Evolutionary conservation across 2,113 vertebrate genomes (phyloP).

Genomic region (Enhydra lutris): DNA sequence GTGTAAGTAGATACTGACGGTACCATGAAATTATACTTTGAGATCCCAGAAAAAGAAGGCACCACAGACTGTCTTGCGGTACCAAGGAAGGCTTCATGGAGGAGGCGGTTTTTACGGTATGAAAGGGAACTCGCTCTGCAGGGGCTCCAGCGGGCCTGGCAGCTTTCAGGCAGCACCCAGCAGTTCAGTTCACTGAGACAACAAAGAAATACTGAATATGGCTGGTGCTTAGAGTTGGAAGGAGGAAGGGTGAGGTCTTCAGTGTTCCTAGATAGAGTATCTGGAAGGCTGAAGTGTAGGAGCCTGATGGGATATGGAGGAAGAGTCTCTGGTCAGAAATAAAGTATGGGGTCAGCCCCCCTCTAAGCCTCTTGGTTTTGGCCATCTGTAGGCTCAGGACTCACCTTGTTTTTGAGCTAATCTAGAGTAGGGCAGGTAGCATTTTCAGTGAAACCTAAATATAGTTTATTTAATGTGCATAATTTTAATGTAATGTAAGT

Average conservation of each 20-base stretch:
- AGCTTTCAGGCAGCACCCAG: background rate
- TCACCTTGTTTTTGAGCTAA: background rate
- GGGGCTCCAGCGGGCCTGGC: background rate
- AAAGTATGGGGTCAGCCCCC: background rate
- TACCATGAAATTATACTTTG: background rate
- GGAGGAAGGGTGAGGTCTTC: background rate
- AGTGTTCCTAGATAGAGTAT: background rate
- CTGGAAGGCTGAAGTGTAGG: background rate
- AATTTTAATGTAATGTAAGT: background rate
- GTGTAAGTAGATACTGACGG: background rate
- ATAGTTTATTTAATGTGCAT: background rate
- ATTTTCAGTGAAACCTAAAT: background rate
- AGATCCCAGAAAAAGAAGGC: background rate
- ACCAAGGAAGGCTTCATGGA: background rate
- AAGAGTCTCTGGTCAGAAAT: background rate
- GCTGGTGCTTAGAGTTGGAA: background rate
- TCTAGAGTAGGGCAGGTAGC: background rate
- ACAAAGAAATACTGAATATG: background rate
- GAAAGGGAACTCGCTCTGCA: background rate
- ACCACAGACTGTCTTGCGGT: background rate
- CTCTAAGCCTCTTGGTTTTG: background rate
- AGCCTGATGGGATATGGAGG: background rate
- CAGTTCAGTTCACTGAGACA: background rate
- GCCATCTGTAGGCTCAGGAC: background rate
- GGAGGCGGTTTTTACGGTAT: background rate